Evolutionary conservation across 2,888 invertebrate species (phyloP).

Genomic region (Eupithecia tripunctaria): DNA sequence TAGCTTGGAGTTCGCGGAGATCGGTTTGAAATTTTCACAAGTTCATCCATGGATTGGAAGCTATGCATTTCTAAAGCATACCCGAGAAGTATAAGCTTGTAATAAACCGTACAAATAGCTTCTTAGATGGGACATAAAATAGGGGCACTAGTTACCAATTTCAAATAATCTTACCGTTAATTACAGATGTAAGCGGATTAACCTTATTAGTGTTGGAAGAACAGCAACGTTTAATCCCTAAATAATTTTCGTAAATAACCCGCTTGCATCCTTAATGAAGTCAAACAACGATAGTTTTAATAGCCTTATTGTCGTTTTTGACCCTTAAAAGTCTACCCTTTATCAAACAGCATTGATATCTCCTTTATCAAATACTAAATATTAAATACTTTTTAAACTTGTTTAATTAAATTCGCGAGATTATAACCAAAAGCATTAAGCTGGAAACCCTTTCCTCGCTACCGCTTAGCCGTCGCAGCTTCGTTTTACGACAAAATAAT

Average conservation of each 20-base stretch:
- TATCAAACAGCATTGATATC: background rate
- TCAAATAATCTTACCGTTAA: no score
- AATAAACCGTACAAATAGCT: background rate
- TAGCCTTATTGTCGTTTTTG: background rate
- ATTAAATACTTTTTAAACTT: background rate
- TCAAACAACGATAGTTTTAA: no score
- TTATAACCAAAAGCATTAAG: background rate
- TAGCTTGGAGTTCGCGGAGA: no score
- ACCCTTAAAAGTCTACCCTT: background rate
- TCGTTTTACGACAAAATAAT: slow-evolving; percentile 79
- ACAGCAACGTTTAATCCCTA: no score
- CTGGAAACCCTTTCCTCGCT: slow-evolving; percentile 10
- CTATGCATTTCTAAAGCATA: background rate
- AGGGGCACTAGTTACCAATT: background rate
- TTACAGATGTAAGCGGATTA: no score
- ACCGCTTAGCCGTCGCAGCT: slow-evolving; percentile 49
- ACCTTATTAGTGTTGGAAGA: no score
- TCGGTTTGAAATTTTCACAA: no score
- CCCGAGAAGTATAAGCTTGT: background rate
- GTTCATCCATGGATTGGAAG: background rate
- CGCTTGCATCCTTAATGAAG: no score
- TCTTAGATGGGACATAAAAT: background rate
- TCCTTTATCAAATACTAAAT: no score
- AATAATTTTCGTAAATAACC: no score
- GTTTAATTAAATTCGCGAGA: background rate